These are phyloP conservation scores for Philopedon plagiatum DNA, from an alignment of 2,888 invertebrate genomes.

Conservation along the genomic window DNA sequence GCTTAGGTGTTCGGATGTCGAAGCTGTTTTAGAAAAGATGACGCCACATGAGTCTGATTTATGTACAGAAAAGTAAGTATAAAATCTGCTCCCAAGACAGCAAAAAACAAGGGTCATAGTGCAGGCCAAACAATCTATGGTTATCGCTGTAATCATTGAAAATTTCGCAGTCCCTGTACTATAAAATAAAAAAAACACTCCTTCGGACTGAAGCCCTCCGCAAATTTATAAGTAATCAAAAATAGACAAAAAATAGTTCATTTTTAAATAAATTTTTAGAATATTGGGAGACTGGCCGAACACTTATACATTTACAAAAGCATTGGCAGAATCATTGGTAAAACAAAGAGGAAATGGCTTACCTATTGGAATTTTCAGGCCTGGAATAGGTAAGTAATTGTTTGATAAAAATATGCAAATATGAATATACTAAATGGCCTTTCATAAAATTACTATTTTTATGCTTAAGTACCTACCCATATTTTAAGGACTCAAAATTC, in stretches of 20 bases:
- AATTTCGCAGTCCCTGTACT: too few species aligned
- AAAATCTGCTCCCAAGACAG: background rate
- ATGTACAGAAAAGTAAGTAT: conserved; percentile 69
- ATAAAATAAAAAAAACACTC: too few species aligned
- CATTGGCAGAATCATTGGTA: conserved; percentile 82
- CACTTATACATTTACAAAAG: conserved; percentile 91
- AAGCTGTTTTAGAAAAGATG: conserved; percentile 67
- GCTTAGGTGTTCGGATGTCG: conserved; percentile 69
- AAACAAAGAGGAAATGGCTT: conserved; percentile 73
- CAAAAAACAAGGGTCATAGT: too few species aligned
- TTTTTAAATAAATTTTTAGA: conserved; percentile 27
- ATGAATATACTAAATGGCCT: too few species aligned
- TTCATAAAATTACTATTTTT: too few species aligned
- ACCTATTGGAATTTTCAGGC: conserved; percentile 85
- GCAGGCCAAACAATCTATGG: too few species aligned
- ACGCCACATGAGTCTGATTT: conserved; percentile 58
- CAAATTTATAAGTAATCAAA: too few species aligned
- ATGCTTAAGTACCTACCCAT: too few species aligned
- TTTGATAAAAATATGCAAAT: background rate
- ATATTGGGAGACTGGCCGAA: conserved; percentile 77
- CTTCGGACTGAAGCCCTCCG: too few species aligned
- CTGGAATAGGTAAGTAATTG: conserved; percentile 62
- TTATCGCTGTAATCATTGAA: too few species aligned
- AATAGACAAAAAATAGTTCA: too few species aligned
- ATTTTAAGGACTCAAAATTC: too few species aligned